phyloP scores from a whole-genome alignment of 1,140 invertebrate species.

The Sminthurinus signatus region DNA sequence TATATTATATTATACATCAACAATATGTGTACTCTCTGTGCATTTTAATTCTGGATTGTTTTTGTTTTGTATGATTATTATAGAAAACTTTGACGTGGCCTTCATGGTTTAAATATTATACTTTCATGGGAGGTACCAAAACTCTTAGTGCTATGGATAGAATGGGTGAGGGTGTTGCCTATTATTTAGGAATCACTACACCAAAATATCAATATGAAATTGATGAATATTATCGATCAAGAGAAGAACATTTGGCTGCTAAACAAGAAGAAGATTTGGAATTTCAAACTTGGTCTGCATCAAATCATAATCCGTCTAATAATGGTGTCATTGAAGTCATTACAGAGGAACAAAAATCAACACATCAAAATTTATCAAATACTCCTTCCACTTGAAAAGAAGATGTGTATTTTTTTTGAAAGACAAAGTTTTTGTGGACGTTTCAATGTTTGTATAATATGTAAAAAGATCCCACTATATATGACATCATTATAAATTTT shows the following conservation, averaged over 20 bases:
- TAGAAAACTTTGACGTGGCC: conserved; percentile 32
- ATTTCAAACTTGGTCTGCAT: conserved; percentile 31
- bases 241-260: conserved; percentile 20
- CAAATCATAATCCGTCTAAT: no score
- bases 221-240: conserved; percentile 35
- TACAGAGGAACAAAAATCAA: no score
- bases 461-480: no score
- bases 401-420: no score
- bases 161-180: conserved; percentile 29
- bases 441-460: no score
- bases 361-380: no score
- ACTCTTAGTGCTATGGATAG: conserved; percentile 27
- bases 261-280: conserved; percentile 26
- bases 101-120: conserved; percentile 27
- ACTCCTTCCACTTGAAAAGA: no score
- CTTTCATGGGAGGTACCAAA: conserved; percentile 8
- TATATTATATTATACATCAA: not conserved
- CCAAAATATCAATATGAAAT: conserved; percentile 37
- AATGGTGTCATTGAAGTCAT: no score
- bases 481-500: no score
- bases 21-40: no score
- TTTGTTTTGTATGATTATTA: not conserved
- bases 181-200: conserved; percentile 35
- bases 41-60: no score
- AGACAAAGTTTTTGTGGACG: no score